Evolutionary conservation across 2,797 vertebrate species (phyloP).

Genomic region (Syncerus caffer): DNA sequence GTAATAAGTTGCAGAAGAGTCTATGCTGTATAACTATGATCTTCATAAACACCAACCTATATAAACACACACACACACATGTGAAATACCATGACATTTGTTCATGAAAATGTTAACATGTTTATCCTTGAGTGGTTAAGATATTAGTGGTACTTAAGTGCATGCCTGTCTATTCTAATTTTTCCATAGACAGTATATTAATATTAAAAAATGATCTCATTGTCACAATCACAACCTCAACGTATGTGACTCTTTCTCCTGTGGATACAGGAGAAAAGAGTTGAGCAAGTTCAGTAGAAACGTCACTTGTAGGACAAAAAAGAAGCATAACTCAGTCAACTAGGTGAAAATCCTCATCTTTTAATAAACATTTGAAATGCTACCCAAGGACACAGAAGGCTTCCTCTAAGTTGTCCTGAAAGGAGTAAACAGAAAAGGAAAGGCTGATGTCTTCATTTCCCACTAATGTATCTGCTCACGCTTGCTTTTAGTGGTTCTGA

Average conservation of each 20-base stretch:
- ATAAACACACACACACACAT: not conserved
- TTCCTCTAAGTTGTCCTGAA: not conserved
- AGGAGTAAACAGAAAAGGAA: not conserved
- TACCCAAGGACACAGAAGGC: slow-evolving; percentile 15
- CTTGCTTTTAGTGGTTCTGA: slow-evolving; percentile 18
- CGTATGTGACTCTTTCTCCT: not conserved
- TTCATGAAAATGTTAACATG: not conserved
- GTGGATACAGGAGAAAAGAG: not conserved
- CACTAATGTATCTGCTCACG: not conserved
- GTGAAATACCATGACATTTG: not conserved
- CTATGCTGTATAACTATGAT: not conserved
- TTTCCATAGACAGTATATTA: not conserved
- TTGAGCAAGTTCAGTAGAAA: not conserved
- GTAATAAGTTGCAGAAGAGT: not conserved
- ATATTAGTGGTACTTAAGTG: not conserved
- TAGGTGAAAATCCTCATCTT: not conserved
- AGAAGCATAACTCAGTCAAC: not conserved
- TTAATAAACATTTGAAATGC: not conserved
- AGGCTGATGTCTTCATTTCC: not conserved
- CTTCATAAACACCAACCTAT: not conserved
- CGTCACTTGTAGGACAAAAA: not conserved
- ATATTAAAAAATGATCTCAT: not conserved
- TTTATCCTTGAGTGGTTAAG: not conserved
- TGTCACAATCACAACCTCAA: not conserved
- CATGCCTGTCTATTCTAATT: not conserved